Evolutionary conservation across 2,888 invertebrate genomes (phyloP).

Genomic region (Pammene aurita): DNA sequence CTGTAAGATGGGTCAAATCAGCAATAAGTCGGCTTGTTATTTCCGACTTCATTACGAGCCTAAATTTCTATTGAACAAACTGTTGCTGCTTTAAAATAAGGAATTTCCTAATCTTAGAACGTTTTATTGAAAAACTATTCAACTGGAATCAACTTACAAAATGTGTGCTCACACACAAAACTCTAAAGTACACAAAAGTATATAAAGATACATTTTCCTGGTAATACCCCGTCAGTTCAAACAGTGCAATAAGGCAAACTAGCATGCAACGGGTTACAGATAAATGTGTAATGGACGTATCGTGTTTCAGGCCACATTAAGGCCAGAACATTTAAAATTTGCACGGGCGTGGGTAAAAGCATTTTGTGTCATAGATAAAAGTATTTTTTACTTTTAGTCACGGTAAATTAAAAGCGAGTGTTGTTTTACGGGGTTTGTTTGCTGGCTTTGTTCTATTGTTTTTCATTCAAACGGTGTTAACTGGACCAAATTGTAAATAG

Average conservation of each 20-base stretch:
- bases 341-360: slow-evolving; percentile 39
- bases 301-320: slow-evolving; percentile 51
- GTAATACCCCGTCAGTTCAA: slow-evolving; percentile 24
- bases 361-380: slow-evolving; percentile 41
- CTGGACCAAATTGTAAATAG: not conserved
- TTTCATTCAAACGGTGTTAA: not conserved
- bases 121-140: too few species aligned
- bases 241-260: slow-evolving; percentile 36
- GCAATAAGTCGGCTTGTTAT: too few species aligned
- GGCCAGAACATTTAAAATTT: slow-evolving; percentile 49
- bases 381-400: slow-evolving; percentile 40
- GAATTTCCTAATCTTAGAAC: too few species aligned
- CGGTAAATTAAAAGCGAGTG: slow-evolving; percentile 32
- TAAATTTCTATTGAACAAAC: too few species aligned
- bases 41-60: too few species aligned
- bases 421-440: slow-evolving; percentile 22
- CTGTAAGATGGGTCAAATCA: too few species aligned
- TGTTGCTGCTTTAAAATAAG: too few species aligned
- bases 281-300: slow-evolving; percentile 55
- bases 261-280: slow-evolving; percentile 50
- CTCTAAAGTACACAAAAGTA: not conserved
- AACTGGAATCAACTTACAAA: too few species aligned
- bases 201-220: slow-evolving; percentile 14
- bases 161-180: too few species aligned
- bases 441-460: slow-evolving; percentile 9